Percentiles rank a stretch among this genome's conserved stretches.
These are phyloP conservation scores for Cyanoramphus novaezelandiae DNA, from an alignment of 2,113 vertebrate species.

Conservation along the genomic window DNA sequence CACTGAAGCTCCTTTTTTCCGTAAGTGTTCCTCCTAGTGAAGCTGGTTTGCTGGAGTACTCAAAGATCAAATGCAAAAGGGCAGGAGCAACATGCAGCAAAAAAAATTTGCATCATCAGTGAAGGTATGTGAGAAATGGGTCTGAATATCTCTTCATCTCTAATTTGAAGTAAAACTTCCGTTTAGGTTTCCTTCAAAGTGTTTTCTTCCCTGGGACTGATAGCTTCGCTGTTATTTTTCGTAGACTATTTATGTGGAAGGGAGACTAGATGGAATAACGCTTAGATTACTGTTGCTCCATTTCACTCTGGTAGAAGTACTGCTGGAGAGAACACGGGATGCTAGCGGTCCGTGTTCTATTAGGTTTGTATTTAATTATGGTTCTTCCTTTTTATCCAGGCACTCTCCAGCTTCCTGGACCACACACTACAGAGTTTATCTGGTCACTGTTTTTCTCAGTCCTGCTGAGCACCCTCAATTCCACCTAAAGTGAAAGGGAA, in stretches of 20 bases:
- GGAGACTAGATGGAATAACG: not conserved
- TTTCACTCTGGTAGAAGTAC: conserved; percentile 41
- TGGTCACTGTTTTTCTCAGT: conserved; percentile 47
- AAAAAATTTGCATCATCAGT: not conserved
- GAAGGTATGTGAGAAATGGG: not conserved
- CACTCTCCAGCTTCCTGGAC: conserved; percentile 58
- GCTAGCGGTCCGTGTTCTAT: conserved; percentile 21
- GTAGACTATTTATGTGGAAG: not conserved
- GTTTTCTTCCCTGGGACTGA: not conserved
- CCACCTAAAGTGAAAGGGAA: conserved; percentile 64
- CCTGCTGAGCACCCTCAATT: conserved; percentile 66
- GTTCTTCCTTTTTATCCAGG: conserved; percentile 56
- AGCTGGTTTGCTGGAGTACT: not conserved
- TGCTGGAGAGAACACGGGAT: conserved; percentile 2
- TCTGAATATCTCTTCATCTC: not conserved
- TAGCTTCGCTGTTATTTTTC: not conserved
- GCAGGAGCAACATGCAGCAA: not conserved
- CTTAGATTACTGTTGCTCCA: conserved; percentile 19
- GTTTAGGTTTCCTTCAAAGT: not conserved
- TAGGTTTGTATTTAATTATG: conserved; percentile 63
- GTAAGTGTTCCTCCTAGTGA: not conserved
- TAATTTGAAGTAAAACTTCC: not conserved
- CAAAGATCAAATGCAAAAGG: not conserved
- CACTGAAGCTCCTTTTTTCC: not conserved
- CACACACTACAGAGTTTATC: conserved; percentile 60